phyloP scores from a whole-genome alignment of 1,140 invertebrate genomes.

The Cotesia typhae region DNA sequence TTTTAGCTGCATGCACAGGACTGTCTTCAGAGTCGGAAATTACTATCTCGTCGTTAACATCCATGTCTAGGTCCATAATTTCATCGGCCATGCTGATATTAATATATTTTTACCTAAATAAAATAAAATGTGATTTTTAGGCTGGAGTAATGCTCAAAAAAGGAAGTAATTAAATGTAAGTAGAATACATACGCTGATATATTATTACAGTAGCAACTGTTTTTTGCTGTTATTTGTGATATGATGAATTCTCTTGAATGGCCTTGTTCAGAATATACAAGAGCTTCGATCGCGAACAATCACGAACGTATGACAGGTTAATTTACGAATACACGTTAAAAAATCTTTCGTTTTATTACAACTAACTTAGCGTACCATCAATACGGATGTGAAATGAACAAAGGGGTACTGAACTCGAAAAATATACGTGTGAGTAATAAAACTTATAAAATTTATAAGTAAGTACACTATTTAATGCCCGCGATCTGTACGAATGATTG shows the following conservation, averaged over 20 bases:
- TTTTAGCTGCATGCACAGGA: background rate
- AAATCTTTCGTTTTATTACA: background rate
- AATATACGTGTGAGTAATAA: no score
- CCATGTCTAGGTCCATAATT: constrained; percentile 4
- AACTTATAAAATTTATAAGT: no score
- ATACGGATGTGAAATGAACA: no score
- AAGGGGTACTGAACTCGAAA: no score
- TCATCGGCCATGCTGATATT: constrained; percentile 17
- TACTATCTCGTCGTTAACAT: constrained; percentile 13
- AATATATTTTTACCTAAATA: background rate
- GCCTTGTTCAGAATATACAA: background rate
- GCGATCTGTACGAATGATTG: background rate
- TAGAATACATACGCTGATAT: background rate
- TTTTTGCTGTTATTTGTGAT: background rate
- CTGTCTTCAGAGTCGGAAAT: background rate
- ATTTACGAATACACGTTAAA: background rate
- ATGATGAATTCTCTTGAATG: background rate
- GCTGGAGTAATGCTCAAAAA: background rate
- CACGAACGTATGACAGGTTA: background rate
- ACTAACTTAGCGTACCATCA: background rate
- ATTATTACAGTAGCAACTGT: background rate
- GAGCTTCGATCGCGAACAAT: constrained; percentile 16
- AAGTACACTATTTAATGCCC: no score
- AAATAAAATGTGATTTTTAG: background rate
- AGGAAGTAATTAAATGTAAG: background rate